Base-by-base conservation (phyloP, 37 sponge, comb jelly and placozoan genomes). In the Ianthella basta region DNA sequence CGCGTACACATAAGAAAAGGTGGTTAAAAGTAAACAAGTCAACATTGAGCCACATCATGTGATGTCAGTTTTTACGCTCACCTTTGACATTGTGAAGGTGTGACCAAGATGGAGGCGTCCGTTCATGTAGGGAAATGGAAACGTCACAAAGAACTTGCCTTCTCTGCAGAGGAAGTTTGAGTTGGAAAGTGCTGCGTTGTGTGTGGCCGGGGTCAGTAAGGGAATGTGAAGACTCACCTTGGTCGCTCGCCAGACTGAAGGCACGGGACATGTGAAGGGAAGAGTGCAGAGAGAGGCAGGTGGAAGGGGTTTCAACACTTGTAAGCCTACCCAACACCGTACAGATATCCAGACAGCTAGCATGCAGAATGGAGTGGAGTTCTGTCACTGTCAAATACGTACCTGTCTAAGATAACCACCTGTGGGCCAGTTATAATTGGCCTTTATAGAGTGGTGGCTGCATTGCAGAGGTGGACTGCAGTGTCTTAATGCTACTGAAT, bases 91-190 rank as follows among this genome's bases (percentile, higher is more conserved):
- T 55, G 96, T 92, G 87, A 95, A 99, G 38, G 96, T 95, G 82
- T 99, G 99, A 15, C 99, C 99, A 0, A 99, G 83, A 84, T 99
- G 99, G 25, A 99, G 94, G 16, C 91, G 80, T 0, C 99, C 99
- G 80, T 98, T 98, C 99, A 98, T 98, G 89, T 99, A 99, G 23
- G 99, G 99, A 80, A 91, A 99, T 0, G 99, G 99, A 82, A 99
- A 97, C 0, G 96, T 95, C 33, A 82, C 96, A 85, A 98, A 89
- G 67, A 88, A 98, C 72, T 96, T 98, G 55, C 94, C 89, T 55
- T 89, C 36, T 23, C 86, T 85, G 72, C 21, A 70, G 72, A 70
- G 30, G 15, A 6, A 37, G 29, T 19, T 27, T 80, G 23, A 36
- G 25, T 40, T 40, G 44, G 54, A 12, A 69, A 32, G 19, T 1